A percentile compares a stretch with the other conserved stretches of the same genome.
phyloP scores from a whole-genome alignment of 2,113 vertebrate genomes.

The Microtus pennsylvanicus region DNA sequence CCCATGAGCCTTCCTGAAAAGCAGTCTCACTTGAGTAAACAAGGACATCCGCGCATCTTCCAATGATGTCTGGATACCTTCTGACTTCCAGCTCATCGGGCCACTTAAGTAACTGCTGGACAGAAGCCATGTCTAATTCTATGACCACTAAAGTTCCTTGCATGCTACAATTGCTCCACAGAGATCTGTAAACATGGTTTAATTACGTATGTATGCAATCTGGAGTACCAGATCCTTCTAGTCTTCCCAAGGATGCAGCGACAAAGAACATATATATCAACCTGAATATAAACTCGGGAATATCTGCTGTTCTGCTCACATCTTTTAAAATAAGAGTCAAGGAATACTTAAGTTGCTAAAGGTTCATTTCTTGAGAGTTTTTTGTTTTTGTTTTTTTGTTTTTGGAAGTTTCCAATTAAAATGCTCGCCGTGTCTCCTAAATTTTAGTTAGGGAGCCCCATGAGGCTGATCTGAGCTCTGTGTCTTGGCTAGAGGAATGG shows the following conservation, averaged over 20 bases:
- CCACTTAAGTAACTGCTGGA: slow-evolving; percentile 16
- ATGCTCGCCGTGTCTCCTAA: slow-evolving; percentile 9
- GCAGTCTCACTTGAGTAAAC: slow-evolving; percentile 17
- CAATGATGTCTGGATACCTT: slow-evolving; percentile 29
- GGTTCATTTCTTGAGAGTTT: neutral
- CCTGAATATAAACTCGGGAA: neutral
- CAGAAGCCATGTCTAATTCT: slow-evolving; percentile 44
- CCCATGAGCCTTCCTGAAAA: slow-evolving; percentile 2
- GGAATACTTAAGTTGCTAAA: neutral
- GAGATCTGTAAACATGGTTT: slow-evolving; percentile 69
- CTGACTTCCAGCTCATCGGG: neutral
- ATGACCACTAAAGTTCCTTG: slow-evolving; percentile 18
- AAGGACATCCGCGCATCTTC: neutral
- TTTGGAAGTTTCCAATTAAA: slow-evolving; percentile 60
- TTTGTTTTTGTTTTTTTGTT: neutral
- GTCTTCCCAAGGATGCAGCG: neutral
- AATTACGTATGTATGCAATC: slow-evolving; percentile 59
- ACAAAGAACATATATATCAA: neutral
- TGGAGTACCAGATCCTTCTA: slow-evolving; percentile 60
- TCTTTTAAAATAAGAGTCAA: neutral
- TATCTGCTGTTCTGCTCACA: neutral
- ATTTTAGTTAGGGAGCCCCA: slow-evolving; percentile 47
- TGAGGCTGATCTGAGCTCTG: slow-evolving; percentile 2
- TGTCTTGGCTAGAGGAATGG: slow-evolving; percentile 58
- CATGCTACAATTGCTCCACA: slow-evolving; percentile 10